Conservation (phyloP, 2,113 vertebrate species). For the Engraulis encrasicolus region DNA sequence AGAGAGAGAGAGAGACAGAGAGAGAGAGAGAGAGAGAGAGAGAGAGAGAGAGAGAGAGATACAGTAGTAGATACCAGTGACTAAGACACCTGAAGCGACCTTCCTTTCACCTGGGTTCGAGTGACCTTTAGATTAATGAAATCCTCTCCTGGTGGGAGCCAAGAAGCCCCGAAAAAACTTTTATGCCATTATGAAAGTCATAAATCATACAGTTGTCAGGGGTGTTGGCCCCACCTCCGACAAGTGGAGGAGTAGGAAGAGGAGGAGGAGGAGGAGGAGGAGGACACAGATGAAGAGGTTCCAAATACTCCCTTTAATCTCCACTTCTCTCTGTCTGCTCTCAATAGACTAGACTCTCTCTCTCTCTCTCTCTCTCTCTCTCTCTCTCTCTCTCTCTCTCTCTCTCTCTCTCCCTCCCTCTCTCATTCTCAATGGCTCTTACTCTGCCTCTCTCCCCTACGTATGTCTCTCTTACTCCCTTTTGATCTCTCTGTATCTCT, state of each 20-base stretch:
- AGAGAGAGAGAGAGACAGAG: background rate
- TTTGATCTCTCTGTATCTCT: no score
- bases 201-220: constrained; percentile 57
- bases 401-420: background rate
- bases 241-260: constrained; percentile 44
- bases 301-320: constrained; percentile 25
- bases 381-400: background rate
- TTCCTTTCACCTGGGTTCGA: constrained; percentile 34
- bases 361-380: background rate
- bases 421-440: no score
- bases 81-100: constrained; percentile 19
- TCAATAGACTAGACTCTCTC: no score
- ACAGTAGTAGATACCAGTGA: background rate
- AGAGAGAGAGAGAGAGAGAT: background rate
- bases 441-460: no score
- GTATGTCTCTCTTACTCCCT: no score
- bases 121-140: constrained; percentile 51
- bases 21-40: background rate
- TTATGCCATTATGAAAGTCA: constrained; percentile 53
- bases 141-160: constrained; percentile 38
- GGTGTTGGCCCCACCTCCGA: constrained; percentile 32
- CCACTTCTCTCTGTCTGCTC: background rate
- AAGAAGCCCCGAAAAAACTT: constrained; percentile 37
- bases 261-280: constrained; percentile 48
- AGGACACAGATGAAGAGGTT: background rate